Evolutionary conservation across 2,888 invertebrate species (phyloP).

Genomic region (Cordilura impudica): DNA sequence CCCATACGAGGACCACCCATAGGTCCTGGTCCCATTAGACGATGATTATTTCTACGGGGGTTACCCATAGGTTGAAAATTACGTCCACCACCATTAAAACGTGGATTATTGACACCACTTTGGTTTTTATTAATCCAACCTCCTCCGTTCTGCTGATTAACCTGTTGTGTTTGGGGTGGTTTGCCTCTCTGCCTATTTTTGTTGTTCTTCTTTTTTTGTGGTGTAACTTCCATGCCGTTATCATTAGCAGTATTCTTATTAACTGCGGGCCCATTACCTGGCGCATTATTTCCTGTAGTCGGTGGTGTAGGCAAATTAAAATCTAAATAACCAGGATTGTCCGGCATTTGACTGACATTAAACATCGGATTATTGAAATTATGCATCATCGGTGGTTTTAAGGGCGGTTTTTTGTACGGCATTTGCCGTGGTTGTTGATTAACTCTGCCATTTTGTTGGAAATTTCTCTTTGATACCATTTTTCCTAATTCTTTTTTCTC

Average conservation of each 20-base stretch:
- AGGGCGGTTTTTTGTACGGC: conserved; percentile 70
- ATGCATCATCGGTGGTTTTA: conserved; percentile 64
- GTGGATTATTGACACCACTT: conserved; percentile 45
- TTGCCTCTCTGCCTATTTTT: conserved; percentile 65
- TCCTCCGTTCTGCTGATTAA: conserved; percentile 27
- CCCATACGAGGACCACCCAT: conserved; percentile 67
- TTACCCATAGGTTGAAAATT: conserved; percentile 58
- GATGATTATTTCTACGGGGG: conserved; percentile 60
- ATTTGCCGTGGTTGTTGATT: conserved; percentile 66
- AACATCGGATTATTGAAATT: conserved; percentile 71
- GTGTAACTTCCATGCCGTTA: conserved; percentile 15
- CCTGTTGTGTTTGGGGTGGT: conserved; percentile 41
- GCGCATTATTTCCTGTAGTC: conserved; percentile 53
- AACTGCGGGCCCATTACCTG: conserved; percentile 37
- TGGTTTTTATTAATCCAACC: conserved; percentile 48
- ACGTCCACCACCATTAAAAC: conserved; percentile 59
- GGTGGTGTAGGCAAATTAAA: conserved; percentile 73
- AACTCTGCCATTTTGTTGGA: conserved; percentile 68
- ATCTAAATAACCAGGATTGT: conserved; percentile 77
- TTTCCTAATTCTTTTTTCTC: background rate
- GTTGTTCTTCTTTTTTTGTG: conserved; percentile 64
- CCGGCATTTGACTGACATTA: conserved; percentile 76
- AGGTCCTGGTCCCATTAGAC: conserved; percentile 66
- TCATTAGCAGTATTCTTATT: conserved; percentile 50
- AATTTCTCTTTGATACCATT: conserved; percentile 69